Conservation (phyloP, 2,888 invertebrate genomes). For the Aricia artaxerxes region DNA sequence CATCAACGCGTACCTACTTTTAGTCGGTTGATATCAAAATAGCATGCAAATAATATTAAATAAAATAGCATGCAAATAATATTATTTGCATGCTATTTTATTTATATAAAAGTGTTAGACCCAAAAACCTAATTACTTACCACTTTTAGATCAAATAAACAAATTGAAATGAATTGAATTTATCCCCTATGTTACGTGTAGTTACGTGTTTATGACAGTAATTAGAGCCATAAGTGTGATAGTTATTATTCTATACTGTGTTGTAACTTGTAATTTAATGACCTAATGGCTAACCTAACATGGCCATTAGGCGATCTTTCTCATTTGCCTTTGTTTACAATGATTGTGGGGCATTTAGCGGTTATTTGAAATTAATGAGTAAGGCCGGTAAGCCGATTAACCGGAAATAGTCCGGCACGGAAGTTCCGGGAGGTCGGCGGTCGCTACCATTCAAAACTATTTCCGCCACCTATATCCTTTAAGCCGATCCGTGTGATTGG, state of each 20-base stretch:
- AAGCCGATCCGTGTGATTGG: constrained; percentile 26
- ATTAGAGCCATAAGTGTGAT: too few species aligned
- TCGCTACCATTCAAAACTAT: constrained; percentile 25
- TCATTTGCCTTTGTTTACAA: constrained; percentile 8
- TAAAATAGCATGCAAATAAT: too few species aligned
- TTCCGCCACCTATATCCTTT: constrained; percentile 29
- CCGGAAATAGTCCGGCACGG: constrained; percentile 20
- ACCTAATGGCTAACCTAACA: background rate
- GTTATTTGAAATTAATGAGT: constrained; percentile 22
- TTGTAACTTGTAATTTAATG: background rate
- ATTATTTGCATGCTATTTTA: too few species aligned
- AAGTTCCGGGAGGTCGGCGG: constrained; percentile 23
- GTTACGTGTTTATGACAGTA: too few species aligned
- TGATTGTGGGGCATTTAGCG: background rate
- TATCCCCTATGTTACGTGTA: too few species aligned
- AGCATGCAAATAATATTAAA: too few species aligned
- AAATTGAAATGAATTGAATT: too few species aligned
- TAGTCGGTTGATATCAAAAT: too few species aligned
- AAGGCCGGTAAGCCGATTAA: constrained; percentile 25
- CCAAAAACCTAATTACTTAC: too few species aligned
- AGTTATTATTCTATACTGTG: background rate
- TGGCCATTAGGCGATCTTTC: background rate
- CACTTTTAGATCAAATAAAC: too few species aligned
- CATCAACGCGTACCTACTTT: too few species aligned
- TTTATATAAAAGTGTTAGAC: too few species aligned